Conservation (phyloP, 2,113 vertebrate genomes). For the Nothoprocta pentlandii region DNA sequence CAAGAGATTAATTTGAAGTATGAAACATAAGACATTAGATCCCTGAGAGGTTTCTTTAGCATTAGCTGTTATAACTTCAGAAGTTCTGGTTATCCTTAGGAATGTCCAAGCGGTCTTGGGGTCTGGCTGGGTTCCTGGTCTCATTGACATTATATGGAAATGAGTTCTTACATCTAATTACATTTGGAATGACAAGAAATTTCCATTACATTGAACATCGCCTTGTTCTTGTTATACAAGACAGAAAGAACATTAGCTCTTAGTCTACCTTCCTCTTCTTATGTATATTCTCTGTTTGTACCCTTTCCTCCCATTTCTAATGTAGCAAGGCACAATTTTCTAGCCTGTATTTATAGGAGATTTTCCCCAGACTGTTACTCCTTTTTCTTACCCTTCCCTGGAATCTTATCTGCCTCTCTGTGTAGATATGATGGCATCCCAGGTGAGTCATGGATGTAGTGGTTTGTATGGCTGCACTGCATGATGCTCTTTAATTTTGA, state of each 20-base stretch:
- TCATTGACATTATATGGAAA: constrained; percentile 55
- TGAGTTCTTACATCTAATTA: constrained; percentile 40
- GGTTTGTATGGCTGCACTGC: neutral
- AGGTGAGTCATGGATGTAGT: neutral
- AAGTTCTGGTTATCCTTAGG: neutral
- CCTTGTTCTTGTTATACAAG: neutral
- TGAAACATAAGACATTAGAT: neutral
- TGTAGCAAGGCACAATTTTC: neutral
- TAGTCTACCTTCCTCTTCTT: constrained; percentile 5
- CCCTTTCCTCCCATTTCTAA: neutral
- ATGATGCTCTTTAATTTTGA: neutral
- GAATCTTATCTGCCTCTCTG: neutral
- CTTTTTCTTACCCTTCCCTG: neutral
- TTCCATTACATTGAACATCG: constrained; percentile 29
- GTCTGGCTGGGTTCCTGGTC: constrained; percentile 51
- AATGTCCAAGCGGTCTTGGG: constrained; percentile 14
- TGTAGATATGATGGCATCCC: neutral
- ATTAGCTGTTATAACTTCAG: neutral
- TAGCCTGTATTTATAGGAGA: neutral
- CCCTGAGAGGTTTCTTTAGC: neutral
- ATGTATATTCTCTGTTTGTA: neutral
- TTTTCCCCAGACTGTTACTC: neutral
- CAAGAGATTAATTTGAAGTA: constrained; percentile 9
- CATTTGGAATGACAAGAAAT: constrained; percentile 26
- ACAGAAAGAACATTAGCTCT: neutral